phyloP scores from a whole-genome alignment of 2,888 invertebrate genomes.

The Synanthedon andrenaeformis region DNA sequence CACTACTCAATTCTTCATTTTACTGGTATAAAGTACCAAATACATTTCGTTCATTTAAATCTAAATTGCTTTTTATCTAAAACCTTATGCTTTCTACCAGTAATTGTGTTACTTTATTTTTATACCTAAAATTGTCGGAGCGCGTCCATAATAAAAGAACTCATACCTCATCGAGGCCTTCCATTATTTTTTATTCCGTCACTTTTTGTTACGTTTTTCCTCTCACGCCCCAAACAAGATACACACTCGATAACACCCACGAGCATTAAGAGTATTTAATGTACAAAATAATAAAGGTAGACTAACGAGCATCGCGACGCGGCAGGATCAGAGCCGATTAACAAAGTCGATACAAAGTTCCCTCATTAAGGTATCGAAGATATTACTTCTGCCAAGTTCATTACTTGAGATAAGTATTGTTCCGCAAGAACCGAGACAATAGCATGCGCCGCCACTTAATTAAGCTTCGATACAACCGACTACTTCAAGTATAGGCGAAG shows the following conservation, averaged over 20 bases:
- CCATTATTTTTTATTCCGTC: conserved; percentile 12
- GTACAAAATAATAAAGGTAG: neutral
- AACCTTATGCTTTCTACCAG: conserved; percentile 22
- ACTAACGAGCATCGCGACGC: conserved; percentile 19
- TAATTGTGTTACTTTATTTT: conserved; percentile 8
- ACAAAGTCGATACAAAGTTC: conserved; percentile 66
- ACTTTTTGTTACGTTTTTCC: neutral
- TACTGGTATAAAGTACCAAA: conserved; percentile 32
- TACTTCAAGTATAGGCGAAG: conserved; percentile 17
- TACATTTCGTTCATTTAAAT: neutral
- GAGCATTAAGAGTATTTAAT: neutral
- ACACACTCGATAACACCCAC: neutral
- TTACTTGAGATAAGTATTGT: conserved; percentile 62
- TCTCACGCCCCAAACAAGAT: neutral
- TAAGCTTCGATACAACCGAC: conserved; percentile 48
- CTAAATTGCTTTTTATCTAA: neutral
- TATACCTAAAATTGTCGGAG: conserved; percentile 24
- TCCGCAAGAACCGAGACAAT: conserved; percentile 58
- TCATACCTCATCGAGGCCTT: conserved; percentile 23
- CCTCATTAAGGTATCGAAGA: conserved; percentile 67
- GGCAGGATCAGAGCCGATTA: conserved; percentile 55
- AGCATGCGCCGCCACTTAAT: conserved; percentile 63
- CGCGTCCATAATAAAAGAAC: conserved; percentile 47
- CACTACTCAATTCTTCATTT: conserved; percentile 18
- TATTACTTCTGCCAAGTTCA: conserved; percentile 62